Evolutionary conservation across 2,113 vertebrate species (phyloP).

Genomic region (Fregata magnificens): DNA sequence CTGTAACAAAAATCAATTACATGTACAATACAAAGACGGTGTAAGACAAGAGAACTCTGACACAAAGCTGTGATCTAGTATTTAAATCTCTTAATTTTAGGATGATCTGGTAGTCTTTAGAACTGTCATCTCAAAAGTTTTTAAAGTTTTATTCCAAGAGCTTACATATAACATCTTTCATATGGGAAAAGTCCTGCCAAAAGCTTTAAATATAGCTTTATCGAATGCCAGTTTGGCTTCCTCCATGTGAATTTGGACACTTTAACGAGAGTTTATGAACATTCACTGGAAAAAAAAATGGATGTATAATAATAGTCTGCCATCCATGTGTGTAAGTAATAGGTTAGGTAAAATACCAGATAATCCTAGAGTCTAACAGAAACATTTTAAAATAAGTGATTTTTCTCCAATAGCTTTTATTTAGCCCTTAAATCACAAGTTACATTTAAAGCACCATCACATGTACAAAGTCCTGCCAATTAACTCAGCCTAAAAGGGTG

Average conservation of each 20-base stretch:
- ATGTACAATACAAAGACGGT: neutral
- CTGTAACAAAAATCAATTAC: neutral
- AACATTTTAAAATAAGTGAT: neutral
- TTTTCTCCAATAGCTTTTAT: neutral
- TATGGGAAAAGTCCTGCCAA: constrained; percentile 15
- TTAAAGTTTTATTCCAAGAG: neutral
- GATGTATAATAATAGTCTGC: neutral
- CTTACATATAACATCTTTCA: constrained; percentile 12
- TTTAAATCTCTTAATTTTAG: neutral
- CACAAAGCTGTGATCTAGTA: neutral
- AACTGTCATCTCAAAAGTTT: neutral
- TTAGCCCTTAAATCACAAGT: constrained; percentile 4
- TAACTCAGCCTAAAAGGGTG: neutral
- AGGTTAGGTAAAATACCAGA: constrained; percentile 3
- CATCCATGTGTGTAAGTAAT: neutral
- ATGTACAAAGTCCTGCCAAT: neutral
- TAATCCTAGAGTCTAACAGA: neutral
- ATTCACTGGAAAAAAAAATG: neutral
- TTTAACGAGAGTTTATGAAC: constrained; percentile 47
- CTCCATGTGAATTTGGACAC: neutral
- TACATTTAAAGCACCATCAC: neutral
- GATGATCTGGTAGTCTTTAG: neutral
- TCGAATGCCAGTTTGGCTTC: constrained; percentile 38
- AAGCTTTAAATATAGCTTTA: neutral
- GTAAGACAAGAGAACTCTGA: constrained; percentile 10